Conservation (phyloP, 2,797 vertebrate species). For the Emys orbicularis region DNA sequence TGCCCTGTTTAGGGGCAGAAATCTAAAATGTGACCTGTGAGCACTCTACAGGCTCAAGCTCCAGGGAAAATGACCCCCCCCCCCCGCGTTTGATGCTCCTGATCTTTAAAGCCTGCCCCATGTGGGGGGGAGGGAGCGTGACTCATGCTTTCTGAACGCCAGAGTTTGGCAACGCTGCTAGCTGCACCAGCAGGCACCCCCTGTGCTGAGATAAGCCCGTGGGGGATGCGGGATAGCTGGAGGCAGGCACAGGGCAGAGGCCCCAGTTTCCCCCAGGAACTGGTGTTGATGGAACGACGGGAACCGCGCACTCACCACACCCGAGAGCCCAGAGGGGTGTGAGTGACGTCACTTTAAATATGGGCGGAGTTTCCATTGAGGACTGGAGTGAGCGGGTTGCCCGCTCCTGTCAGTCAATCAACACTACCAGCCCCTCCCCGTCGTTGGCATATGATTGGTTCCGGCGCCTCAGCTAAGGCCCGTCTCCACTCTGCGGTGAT, state of each 20-base stretch:
- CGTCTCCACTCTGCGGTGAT: slow-evolving; percentile 44
- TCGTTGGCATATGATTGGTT: slow-evolving; percentile 39
- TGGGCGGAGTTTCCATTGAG: neutral
- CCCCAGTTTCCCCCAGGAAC: neutral
- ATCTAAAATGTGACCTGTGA: too few species aligned
- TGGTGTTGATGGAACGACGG: too few species aligned
- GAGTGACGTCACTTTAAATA: neutral
- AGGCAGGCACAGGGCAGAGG: too few species aligned
- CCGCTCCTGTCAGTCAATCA: slow-evolving; percentile 22
- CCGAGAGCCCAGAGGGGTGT: too few species aligned
- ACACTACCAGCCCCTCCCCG: neutral
- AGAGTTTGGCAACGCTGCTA: too few species aligned
- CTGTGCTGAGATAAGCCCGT: neutral
- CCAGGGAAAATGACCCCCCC: neutral
- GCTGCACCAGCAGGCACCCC: neutral
- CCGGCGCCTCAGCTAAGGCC: slow-evolving; percentile 48
- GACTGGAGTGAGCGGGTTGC: accelerated
- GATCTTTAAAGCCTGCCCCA: neutral
- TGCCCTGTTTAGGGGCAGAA: too few species aligned
- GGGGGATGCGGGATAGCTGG: accelerated
- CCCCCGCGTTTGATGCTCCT: neutral
- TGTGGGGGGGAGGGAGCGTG: too few species aligned
- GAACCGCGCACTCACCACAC: too few species aligned
- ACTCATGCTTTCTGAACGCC: too few species aligned
- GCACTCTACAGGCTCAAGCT: too few species aligned